Conservation (phyloP, 2,888 invertebrate species). For the Tachina fera region DNA sequence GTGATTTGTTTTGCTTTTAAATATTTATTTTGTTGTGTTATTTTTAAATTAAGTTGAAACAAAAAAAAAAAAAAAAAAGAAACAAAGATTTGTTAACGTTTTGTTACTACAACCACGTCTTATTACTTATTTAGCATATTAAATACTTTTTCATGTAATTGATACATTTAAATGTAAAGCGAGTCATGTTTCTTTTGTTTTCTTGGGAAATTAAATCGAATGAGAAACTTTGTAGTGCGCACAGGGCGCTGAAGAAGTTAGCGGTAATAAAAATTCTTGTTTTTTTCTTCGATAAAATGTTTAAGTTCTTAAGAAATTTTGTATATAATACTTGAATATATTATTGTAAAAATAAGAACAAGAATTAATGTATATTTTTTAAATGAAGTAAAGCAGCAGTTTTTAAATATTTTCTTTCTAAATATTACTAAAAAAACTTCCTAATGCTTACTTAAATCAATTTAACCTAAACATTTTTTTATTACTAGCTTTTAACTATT, state of each 20-base stretch:
- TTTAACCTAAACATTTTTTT: no score
- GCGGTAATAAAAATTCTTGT: neutral
- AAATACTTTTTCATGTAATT: constrained; percentile 59
- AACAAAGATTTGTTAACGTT: constrained; percentile 42
- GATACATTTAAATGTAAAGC: constrained; percentile 59
- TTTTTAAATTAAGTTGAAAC: constrained; percentile 2
- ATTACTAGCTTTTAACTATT: no score
- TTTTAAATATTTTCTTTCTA: no score
- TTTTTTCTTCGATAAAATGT: neutral
- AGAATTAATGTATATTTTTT: no score
- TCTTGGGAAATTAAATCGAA: constrained; percentile 5
- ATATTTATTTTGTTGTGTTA: neutral
- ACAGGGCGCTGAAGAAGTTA: no score
- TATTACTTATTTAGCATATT: constrained; percentile 66
- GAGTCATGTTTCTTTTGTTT: neutral
- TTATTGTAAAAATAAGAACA: neutral
- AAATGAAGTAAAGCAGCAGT: no score
- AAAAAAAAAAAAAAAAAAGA: no score
- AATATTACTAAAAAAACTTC: no score
- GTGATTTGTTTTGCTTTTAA: constrained; percentile 30
- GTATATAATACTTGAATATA: neutral
- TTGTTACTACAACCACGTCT: constrained; percentile 51
- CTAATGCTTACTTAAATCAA: no score
- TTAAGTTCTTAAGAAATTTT: neutral
- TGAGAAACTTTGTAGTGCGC: neutral